These are phyloP conservation scores for Stigmatopora argus DNA, from an alignment of 2,113 vertebrate species.

Conservation along the genomic window DNA sequence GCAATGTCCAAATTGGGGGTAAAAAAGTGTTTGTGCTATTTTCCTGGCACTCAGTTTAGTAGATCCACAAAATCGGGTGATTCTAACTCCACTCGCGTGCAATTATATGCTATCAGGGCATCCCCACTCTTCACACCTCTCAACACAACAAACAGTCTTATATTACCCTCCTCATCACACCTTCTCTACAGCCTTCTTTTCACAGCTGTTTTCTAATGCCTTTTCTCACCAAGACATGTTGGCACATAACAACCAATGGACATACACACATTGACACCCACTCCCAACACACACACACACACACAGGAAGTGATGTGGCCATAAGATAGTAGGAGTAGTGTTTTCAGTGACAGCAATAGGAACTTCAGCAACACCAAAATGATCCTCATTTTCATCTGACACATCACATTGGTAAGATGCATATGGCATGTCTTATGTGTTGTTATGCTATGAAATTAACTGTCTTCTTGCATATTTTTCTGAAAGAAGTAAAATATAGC, in stretches of 20 bases:
- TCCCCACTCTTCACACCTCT: not conserved
- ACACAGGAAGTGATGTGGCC: constrained; percentile 60
- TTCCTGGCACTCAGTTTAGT: too few relatives aligned
- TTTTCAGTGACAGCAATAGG: constrained; percentile 37
- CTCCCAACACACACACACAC: constrained; percentile 8
- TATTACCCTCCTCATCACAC: constrained; percentile 12
- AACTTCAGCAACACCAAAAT: constrained; percentile 16
- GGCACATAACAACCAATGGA: constrained; percentile 16
- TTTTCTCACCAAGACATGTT: constrained; percentile 9
- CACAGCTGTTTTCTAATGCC: not conserved
- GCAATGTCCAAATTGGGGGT: too few relatives aligned
- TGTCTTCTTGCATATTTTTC: not conserved
- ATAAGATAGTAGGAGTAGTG: constrained; percentile 35
- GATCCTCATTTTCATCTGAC: constrained; percentile 1
- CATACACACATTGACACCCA: constrained; percentile 8
- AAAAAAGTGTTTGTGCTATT: too few relatives aligned
- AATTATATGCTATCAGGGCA: too few relatives aligned
- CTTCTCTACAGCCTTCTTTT: not conserved
- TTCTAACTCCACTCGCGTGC: too few relatives aligned
- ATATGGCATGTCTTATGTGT: not conserved
- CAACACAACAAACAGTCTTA: constrained; percentile 6
- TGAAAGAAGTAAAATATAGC: not conserved
- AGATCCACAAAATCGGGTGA: too few relatives aligned
- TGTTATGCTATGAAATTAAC: not conserved
- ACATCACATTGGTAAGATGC: constrained; percentile 34